Evolutionary conservation across 1,140 invertebrate species (phyloP).

Genomic region (Anastatus disparis): DNA sequence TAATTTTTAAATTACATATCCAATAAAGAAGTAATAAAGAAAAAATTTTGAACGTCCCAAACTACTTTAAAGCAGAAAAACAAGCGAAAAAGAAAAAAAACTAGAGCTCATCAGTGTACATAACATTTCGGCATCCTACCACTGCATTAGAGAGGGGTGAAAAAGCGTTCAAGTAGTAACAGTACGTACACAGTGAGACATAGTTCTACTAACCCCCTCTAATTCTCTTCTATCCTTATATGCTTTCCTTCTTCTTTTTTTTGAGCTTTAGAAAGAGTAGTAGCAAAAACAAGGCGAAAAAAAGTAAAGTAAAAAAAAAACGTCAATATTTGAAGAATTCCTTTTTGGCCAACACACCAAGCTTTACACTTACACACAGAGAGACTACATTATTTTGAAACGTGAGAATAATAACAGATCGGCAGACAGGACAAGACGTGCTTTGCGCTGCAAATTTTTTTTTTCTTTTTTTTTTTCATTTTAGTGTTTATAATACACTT

Average conservation of each 20-base stretch:
- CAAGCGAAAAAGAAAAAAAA: not conserved
- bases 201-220: not conserved
- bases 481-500: too few relatives aligned
- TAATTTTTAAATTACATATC: too few relatives aligned
- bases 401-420: slow-evolving; percentile 5
- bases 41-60: too few relatives aligned
- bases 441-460: not conserved
- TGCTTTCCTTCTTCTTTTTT: not conserved
- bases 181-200: slow-evolving; percentile 27
- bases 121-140: not conserved
- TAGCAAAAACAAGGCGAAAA: too few relatives aligned
- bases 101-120: not conserved
- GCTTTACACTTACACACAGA: too few relatives aligned
- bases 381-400: slow-evolving; percentile 4
- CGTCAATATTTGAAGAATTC: slow-evolving; percentile 30
- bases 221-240: too few relatives aligned
- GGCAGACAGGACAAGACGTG: not conserved
- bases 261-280: too few relatives aligned
- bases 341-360: not conserved
- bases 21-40: too few relatives aligned
- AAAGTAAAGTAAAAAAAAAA: too few relatives aligned
- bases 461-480: too few relatives aligned
- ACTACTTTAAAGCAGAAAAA: too few relatives aligned
- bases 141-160: too few relatives aligned
- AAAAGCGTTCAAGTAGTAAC: slow-evolving; percentile 24